These are phyloP conservation scores for Globicephala melas DNA, from an alignment of 2,113 vertebrate species.

Conservation along the genomic window DNA sequence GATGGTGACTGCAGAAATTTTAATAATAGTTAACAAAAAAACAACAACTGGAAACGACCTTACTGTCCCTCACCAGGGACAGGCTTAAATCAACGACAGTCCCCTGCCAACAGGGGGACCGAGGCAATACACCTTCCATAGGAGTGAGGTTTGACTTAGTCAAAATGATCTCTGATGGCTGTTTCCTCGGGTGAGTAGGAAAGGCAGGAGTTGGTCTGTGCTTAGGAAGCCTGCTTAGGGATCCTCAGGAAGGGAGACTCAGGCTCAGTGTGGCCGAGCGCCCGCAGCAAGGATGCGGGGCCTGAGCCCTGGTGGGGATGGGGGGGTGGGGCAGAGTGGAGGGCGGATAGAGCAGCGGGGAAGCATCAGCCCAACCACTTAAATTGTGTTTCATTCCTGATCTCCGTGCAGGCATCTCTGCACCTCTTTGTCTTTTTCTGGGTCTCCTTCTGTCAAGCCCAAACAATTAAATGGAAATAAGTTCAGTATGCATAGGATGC, in stretches of 20 bases:
- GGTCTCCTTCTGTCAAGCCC: background rate
- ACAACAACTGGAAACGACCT: background rate
- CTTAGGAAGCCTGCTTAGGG: background rate
- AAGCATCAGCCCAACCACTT: background rate
- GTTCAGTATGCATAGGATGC: background rate
- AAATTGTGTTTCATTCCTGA: background rate
- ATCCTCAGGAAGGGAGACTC: background rate
- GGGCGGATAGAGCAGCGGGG: accelerated
- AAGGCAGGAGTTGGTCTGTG: background rate
- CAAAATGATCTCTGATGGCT: background rate
- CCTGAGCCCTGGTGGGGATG: background rate
- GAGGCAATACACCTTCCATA: accelerated
- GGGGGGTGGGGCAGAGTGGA: too few relatives aligned
- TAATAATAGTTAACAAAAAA: background rate
- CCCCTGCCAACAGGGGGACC: background rate
- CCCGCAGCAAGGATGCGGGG: accelerated
- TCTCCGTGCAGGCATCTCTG: too few relatives aligned
- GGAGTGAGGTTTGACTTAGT: background rate
- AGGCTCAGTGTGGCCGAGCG: accelerated
- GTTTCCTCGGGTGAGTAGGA: background rate
- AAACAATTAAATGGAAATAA: background rate
- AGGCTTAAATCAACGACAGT: background rate
- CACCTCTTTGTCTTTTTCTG: background rate
- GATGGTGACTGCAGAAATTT: background rate
- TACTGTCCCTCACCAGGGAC: background rate